Conservation (phyloP, 2,888 invertebrate genomes). For the Pyralis farinalis region DNA sequence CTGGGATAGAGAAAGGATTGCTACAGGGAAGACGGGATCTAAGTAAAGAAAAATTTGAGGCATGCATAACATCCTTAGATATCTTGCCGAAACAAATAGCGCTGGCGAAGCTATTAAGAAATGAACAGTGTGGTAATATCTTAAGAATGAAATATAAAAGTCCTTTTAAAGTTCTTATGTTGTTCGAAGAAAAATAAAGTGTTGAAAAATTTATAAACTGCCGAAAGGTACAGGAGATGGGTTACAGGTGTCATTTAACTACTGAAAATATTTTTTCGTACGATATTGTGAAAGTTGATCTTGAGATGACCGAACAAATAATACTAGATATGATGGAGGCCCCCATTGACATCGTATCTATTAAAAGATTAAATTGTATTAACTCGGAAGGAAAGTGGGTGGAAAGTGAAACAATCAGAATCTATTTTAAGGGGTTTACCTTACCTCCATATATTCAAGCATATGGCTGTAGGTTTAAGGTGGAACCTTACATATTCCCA, state of each 20-base stretch:
- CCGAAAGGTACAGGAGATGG: conserved; percentile 9
- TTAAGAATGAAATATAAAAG: conserved; percentile 19
- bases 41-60: not conserved
- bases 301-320: conserved; percentile 19
- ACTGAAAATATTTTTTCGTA: conserved; percentile 7
- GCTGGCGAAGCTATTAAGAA: conserved; percentile 17
- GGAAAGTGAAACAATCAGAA: conserved; percentile 16
- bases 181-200: conserved; percentile 9
- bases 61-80: conserved; percentile 8
- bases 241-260: conserved; percentile 2
- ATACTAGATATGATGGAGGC: conserved; percentile 7
- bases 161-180: conserved; percentile 9
- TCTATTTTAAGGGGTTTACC: conserved; percentile 18
- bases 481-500: conserved; percentile 20
- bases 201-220: conserved; percentile 9
- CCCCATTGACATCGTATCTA: conserved; percentile 9
- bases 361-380: conserved; percentile 15
- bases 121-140: conserved; percentile 8
- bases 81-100: conserved; percentile 20
- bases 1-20: too few species aligned
- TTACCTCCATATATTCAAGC: conserved; percentile 16
- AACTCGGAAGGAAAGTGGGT: conserved; percentile 15
- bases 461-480: conserved; percentile 17
- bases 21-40: too few species aligned
- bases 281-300: conserved; percentile 22